These are phyloP conservation scores for Drosophila subsilvestris DNA, from an alignment of 2,888 invertebrate species.

Conservation along the genomic window DNA sequence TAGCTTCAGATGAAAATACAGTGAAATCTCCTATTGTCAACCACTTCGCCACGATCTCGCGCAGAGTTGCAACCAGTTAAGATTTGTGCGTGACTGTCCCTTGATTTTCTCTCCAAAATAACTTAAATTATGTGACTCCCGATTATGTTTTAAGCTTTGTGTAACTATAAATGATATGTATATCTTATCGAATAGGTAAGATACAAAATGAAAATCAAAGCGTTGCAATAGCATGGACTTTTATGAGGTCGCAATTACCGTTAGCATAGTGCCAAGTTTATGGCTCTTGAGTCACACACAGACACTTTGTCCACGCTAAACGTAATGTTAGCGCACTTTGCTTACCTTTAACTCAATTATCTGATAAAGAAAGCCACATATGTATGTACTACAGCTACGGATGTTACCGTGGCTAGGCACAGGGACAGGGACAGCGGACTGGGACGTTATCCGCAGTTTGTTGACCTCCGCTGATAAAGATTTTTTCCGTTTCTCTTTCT, in stretches of 20 bases:
- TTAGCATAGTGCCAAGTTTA: slow-evolving; percentile 62
- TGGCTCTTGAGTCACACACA: slow-evolving; percentile 60
- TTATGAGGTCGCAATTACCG: slow-evolving; percentile 58
- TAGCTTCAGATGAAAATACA: background rate
- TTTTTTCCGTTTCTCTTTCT: slow-evolving; percentile 50
- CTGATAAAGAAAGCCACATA: slow-evolving; percentile 56
- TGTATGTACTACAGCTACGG: slow-evolving; percentile 7
- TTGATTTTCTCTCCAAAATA: background rate
- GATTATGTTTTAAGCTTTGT: background rate
- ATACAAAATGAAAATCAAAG: slow-evolving; percentile 34
- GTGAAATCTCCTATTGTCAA: no score
- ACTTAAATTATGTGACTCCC: background rate
- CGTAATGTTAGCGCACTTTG: slow-evolving; percentile 34
- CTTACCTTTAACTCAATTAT: slow-evolving; percentile 56
- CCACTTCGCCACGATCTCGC: no score
- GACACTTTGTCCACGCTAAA: slow-evolving; percentile 1
- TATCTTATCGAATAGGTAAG: slow-evolving; percentile 16
- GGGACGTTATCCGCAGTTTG: slow-evolving; percentile 56
- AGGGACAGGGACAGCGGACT: slow-evolving; percentile 6
- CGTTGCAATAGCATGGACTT: slow-evolving; percentile 19
- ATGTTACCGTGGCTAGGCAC: background rate
- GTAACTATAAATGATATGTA: background rate
- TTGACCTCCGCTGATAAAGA: slow-evolving; percentile 74
- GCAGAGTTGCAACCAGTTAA: background rate
- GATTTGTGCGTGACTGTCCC: background rate